Base-by-base conservation (phyloP, 35 echinoderm and acorn worm genomes). In the Patiria miniata region DNA sequence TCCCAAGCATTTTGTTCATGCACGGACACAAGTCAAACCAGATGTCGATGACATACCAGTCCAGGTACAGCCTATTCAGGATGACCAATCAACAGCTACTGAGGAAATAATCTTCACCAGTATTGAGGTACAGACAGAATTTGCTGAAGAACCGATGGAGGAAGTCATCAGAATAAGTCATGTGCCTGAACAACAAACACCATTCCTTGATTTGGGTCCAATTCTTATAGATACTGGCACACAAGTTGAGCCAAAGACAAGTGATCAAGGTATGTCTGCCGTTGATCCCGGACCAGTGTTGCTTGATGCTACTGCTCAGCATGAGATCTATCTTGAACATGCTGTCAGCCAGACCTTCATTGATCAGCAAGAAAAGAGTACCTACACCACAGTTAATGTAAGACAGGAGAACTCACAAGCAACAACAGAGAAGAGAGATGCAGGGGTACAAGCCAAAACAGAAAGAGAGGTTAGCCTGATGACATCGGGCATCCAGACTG, bases 351-450 rank as follows among this genome's bases (percentile, higher is more conserved):
- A 73, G 34, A 73, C 65, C 14, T 32, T 73, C 23, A 26, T 30
- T 30, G 21, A 73, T 73, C 23, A 32, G 29, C 19, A 73, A 73
- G 65, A 73, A 73, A 18, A 73, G 21, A 73, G 65, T 73, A 73
- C 65, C 3, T 73, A 32, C n/a, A 73, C 65, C 29, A 6, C 65
- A 18, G 29, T 73, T 32, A 23, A 73, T 30, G 65, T 73, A 2
- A 18, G 65, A 73, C 65, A 73, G 65, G 65, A 73, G 29, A 73
- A 23, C 65, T 73, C 65, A 73, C 65, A 73, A 73, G 65, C 65
- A 73, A 73, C 65, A 73, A 73, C 65, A 12, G 65, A 73, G 26
- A 73, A 73, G 29, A 73, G 29, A 73, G 65, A 73, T 73, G 65
- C 65, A 4, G 7, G 34, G 7, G 65, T 73, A 73, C 65, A 73